Conservation (phyloP, 2,113 vertebrate species). For the Oceanites oceanicus region DNA sequence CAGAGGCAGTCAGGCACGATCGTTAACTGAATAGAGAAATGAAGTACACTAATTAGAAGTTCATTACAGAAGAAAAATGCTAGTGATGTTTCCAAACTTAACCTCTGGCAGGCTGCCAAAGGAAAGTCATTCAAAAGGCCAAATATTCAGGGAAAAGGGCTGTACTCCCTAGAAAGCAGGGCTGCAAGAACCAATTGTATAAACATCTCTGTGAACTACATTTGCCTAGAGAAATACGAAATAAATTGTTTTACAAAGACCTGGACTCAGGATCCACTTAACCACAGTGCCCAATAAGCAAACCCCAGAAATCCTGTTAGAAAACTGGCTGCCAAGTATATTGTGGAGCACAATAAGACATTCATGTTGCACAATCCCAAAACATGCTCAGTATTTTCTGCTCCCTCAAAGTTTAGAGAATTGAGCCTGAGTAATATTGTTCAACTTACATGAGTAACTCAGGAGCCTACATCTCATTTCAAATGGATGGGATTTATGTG, state of each 20-base stretch:
- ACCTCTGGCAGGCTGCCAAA: slow-evolving; percentile 12
- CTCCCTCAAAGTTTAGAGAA: neutral
- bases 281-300: neutral
- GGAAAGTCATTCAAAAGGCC: slow-evolving; percentile 23
- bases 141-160: neutral
- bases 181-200: neutral
- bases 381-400: neutral
- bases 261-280: neutral
- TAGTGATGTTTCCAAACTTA: slow-evolving; percentile 28
- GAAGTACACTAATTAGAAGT: slow-evolving; percentile 49
- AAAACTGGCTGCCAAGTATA: neutral
- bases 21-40: neutral
- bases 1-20: neutral
- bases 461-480: neutral
- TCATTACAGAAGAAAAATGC: slow-evolving; percentile 29
- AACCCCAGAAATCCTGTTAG: neutral
- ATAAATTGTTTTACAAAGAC: neutral
- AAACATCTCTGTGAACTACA: neutral
- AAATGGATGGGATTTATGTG: neutral
- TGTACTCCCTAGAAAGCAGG: neutral
- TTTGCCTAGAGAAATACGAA: neutral
- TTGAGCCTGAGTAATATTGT: neutral
- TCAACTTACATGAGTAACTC: neutral
- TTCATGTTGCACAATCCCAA: neutral
- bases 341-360: neutral